Conservation (phyloP, 2,113 vertebrate genomes). For the Eurypyga helias region DNA sequence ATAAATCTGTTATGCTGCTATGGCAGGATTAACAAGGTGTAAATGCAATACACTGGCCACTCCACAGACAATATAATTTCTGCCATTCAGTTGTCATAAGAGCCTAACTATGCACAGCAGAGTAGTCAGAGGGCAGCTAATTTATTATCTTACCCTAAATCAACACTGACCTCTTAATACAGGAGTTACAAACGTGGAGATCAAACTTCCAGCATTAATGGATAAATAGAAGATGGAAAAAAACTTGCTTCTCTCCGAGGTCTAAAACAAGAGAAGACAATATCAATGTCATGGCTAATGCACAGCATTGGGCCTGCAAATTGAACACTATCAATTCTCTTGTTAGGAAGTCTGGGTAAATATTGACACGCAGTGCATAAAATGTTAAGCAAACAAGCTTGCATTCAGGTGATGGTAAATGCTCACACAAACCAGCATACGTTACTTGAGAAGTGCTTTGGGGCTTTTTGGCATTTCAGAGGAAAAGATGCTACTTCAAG, state of each 20-base stretch:
- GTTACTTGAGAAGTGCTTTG: background rate
- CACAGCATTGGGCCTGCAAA: slow-evolving; percentile 19
- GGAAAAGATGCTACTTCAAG: background rate
- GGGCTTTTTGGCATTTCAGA: slow-evolving; percentile 34
- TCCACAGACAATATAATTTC: slow-evolving; percentile 1
- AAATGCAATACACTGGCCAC: background rate
- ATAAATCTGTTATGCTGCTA: background rate
- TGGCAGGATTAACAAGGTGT: background rate
- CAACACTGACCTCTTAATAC: slow-evolving; percentile 88
- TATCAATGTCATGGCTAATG: background rate
- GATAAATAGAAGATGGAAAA: slow-evolving; percentile 99
- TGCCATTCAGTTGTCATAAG: slow-evolving; percentile 16
- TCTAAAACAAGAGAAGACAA: slow-evolving; percentile 76
- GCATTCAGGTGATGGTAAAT: slow-evolving; percentile 16
- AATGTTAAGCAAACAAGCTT: slow-evolving; percentile 60
- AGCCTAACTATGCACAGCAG: background rate
- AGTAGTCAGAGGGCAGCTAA: slow-evolving; percentile 15
- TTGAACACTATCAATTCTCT: slow-evolving; percentile 32
- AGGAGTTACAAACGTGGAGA: slow-evolving; percentile 95
- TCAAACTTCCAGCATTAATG: slow-evolving; percentile 94
- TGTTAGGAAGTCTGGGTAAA: slow-evolving; percentile 36
- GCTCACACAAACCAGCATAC: slow-evolving; percentile 23
- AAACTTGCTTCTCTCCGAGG: slow-evolving; percentile 89
- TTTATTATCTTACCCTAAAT: slow-evolving; percentile 13
- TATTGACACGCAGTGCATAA: slow-evolving; percentile 12